Evolutionary conservation across 2,113 vertebrate species (phyloP).

Genomic region (Myrmecobius fasciatus): DNA sequence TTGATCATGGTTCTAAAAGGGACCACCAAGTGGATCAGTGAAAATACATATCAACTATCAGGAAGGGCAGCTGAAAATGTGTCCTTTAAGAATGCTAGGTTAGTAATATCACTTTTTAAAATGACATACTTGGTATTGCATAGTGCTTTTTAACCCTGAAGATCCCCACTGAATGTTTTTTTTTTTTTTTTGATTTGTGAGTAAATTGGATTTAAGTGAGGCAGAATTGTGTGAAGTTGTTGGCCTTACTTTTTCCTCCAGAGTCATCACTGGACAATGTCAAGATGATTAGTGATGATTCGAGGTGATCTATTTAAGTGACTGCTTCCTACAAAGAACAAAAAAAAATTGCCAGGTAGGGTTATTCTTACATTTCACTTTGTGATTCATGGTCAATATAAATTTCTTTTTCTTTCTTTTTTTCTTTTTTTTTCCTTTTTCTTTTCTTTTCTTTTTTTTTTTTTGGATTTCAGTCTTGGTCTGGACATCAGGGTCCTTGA

Average conservation of each 20-base stretch:
- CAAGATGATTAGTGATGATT: no score
- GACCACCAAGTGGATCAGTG: not conserved
- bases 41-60: not conserved
- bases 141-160: not conserved
- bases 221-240: no score
- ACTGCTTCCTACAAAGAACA: not conserved
- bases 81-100: no score
- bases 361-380: not conserved
- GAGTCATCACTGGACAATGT: no score
- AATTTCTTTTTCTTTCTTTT: not conserved
- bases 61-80: not conserved
- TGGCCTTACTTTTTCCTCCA: no score
- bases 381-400: not conserved
- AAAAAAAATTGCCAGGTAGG: no score
- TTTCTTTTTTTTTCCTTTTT: no score
- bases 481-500: not conserved
- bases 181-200: no score
- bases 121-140: constrained; percentile 4
- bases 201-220: no score
- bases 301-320: not conserved
- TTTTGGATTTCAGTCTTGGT: not conserved
- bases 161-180: not conserved
- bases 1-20: not conserved
- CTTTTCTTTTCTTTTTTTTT: no score
- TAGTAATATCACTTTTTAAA: not conserved